Evolutionary conservation across 2,888 invertebrate genomes (phyloP).

Genomic region (Drosophila histrio): DNA sequence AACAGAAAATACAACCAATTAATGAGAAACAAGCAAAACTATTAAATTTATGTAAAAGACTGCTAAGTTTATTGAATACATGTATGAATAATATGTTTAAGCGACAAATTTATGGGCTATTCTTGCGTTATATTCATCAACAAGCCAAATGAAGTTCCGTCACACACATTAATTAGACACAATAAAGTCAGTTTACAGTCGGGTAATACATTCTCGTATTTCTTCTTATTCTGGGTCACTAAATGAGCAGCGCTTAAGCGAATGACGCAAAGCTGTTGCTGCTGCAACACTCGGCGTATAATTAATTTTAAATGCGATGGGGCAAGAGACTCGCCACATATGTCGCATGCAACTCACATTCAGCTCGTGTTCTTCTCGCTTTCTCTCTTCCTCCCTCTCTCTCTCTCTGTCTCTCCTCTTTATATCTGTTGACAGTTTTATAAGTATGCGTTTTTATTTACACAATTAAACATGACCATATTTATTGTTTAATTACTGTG

Average conservation of each 20-base stretch:
- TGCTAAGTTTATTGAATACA: slow-evolving; percentile 1
- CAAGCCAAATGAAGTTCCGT: slow-evolving; percentile 42
- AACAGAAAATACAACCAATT: slow-evolving; percentile 31
- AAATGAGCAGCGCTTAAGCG: slow-evolving; percentile 64
- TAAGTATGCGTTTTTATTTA: slow-evolving; percentile 49
- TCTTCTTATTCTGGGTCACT: slow-evolving; percentile 34
- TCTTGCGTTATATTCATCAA: neutral
- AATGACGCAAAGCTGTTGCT: slow-evolving; percentile 59
- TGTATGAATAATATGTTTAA: neutral
- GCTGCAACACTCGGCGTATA: slow-evolving; percentile 67
- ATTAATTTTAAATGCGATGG: slow-evolving; percentile 72
- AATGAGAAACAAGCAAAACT: slow-evolving; percentile 9
- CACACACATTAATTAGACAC: slow-evolving; percentile 55
- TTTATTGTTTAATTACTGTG: slow-evolving; percentile 70
- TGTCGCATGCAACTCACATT: slow-evolving; percentile 30
- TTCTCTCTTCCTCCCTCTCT: neutral
- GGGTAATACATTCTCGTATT: slow-evolving; percentile 14
- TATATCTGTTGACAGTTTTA: slow-evolving; percentile 51
- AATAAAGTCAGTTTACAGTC: slow-evolving; percentile 31
- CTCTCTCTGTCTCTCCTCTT: neutral
- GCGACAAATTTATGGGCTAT: neutral
- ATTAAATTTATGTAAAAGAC: neutral
- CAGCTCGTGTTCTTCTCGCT: neutral
- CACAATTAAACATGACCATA: slow-evolving; percentile 48
- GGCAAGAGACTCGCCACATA: slow-evolving; percentile 6